These are phyloP conservation scores for Habrosyne pyritoides DNA, from an alignment of 2,888 invertebrate genomes.

Conservation along the genomic window DNA sequence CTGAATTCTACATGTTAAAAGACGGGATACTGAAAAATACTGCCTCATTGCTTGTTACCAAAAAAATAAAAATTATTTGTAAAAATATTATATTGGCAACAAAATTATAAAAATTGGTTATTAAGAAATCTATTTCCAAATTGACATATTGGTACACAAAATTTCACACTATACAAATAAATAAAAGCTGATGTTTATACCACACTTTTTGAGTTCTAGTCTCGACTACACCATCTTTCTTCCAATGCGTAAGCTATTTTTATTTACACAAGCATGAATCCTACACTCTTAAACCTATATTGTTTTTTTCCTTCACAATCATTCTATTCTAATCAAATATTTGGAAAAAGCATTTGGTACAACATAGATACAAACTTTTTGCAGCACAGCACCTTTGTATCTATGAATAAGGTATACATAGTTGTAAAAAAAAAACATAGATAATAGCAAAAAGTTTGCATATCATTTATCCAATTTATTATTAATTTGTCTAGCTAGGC, in stretches of 20 bases:
- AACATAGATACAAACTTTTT: not conserved
- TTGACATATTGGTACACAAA: constrained; percentile 14
- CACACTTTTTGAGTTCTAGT: constrained; percentile 26
- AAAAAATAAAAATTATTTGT: constrained; percentile 9
- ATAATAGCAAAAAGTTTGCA: not conserved
- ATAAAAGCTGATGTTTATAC: not conserved
- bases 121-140: constrained; percentile 26
- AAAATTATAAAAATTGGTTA: constrained; percentile 18
- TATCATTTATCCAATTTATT: not conserved
- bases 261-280: constrained; percentile 39
- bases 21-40: no score
- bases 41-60: constrained; percentile 17
- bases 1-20: no score
- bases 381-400: no score
- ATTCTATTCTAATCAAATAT: constrained; percentile 46
- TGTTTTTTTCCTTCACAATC: constrained; percentile 31
- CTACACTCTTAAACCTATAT: constrained; percentile 17
- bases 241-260: constrained; percentile 51
- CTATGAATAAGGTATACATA: no score
- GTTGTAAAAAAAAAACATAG: no score
- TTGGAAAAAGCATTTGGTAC: constrained; percentile 7
- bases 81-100: constrained; percentile 13
- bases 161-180: not conserved
- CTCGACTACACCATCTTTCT: constrained; percentile 39
- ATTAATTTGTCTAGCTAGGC: not conserved